Evolutionary conservation across 37 sponge, comb jelly and placozoan genomes (phyloP).

Genomic region (Dysidea cf. avara): DNA sequence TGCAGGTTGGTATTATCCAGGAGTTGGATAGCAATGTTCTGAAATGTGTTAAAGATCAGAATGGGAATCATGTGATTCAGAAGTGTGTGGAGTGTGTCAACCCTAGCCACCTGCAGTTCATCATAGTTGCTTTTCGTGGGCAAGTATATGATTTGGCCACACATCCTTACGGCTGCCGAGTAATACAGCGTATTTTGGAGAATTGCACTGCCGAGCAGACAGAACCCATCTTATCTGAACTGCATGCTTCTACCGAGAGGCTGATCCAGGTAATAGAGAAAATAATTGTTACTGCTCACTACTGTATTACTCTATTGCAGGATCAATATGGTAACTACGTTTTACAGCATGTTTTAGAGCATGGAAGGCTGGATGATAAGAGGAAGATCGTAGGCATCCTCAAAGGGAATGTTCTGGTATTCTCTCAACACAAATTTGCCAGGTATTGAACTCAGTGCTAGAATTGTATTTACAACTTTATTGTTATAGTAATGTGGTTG

Average conservation of each 20-base stretch:
- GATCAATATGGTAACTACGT: slow-evolving; percentile 91
- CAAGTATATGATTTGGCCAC: slow-evolving; percentile 79
- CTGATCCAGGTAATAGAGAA: slow-evolving; percentile 78
- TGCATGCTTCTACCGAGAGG: slow-evolving; percentile 64
- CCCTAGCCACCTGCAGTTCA: slow-evolving; percentile 62
- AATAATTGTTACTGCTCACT: slow-evolving; percentile 26
- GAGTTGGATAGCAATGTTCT: slow-evolving; percentile 90
- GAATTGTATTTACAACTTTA: background rate
- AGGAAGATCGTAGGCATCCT: slow-evolving; percentile 57
- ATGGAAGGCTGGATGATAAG: slow-evolving; percentile 78
- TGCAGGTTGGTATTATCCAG: slow-evolving; percentile 56
- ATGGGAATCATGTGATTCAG: slow-evolving; percentile 98
- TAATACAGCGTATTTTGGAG: slow-evolving; percentile 94
- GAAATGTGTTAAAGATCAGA: slow-evolving; percentile 89
- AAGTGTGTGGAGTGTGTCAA: slow-evolving; percentile 91
- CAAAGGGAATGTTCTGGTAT: slow-evolving; percentile 62
- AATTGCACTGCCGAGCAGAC: slow-evolving; percentile 81
- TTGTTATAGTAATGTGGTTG: slow-evolving; percentile 91
- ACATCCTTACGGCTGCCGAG: slow-evolving; percentile 96
- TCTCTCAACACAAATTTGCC: slow-evolving; percentile 96
- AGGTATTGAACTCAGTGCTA: slow-evolving; percentile 47
- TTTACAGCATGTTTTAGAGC: slow-evolving; percentile 91
- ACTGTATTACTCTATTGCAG: slow-evolving; percentile 34
- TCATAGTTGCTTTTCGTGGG: slow-evolving; percentile 76
- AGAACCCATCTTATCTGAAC: slow-evolving; percentile 70